These are phyloP conservation scores for Vanessa atalanta DNA, from an alignment of 1,140 invertebrate genomes.

Conservation along the genomic window DNA sequence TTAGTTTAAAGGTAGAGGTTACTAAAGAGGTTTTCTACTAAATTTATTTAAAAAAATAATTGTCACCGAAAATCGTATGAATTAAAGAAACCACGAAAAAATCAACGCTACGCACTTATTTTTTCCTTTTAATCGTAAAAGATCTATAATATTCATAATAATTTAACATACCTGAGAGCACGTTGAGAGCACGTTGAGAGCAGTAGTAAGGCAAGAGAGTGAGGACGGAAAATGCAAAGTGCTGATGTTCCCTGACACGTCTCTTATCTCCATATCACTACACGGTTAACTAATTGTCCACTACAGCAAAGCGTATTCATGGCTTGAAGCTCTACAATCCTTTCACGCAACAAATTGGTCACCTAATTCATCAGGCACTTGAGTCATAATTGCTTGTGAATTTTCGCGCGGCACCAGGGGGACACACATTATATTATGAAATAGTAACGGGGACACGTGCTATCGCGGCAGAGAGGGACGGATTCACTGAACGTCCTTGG, in stretches of 20 bases:
- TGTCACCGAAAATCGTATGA: too few species aligned
- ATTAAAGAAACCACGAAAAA: too few species aligned
- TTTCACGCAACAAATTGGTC: constrained; percentile 73
- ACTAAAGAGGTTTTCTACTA: too few species aligned
- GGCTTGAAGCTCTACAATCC: constrained; percentile 58
- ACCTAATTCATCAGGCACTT: constrained; percentile 76
- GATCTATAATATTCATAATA: not conserved
- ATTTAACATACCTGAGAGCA: constrained; percentile 60
- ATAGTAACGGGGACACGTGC: constrained; percentile 79
- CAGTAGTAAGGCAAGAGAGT: constrained; percentile 62
- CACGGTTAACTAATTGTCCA: constrained; percentile 62
- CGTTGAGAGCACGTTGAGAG: constrained; percentile 56
- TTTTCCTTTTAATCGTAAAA: too few species aligned
- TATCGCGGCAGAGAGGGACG: constrained; percentile 78
- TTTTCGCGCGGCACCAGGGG: constrained; percentile 72
- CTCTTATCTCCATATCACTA: constrained; percentile 77
- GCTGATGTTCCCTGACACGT: constrained; percentile 61
- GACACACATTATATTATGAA: constrained; percentile 79
- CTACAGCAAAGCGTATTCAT: constrained; percentile 59
- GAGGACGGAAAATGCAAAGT: constrained; percentile 74
- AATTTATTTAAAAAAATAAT: too few species aligned
- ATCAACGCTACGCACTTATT: too few species aligned
- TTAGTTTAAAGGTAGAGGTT: too few species aligned
- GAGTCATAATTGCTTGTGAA: constrained; percentile 77
- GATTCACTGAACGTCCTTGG: constrained; percentile 81